Percentiles rank a stretch among this genome's conserved stretches.
Conservation (phyloP, 2,888 invertebrate genomes). For the Nomada lathburiana region DNA sequence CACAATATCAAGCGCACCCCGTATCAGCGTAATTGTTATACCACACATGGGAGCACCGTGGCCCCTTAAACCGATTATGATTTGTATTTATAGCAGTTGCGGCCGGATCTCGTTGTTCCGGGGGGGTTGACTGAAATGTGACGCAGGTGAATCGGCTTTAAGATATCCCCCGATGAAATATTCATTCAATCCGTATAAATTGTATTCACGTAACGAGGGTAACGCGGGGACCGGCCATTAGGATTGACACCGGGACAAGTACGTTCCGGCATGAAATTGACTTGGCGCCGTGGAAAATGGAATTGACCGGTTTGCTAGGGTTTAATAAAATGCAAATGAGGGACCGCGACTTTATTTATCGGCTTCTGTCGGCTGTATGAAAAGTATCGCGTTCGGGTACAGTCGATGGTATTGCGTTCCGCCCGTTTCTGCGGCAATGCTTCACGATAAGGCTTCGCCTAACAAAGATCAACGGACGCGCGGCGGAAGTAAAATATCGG, state of each 20-base stretch:
- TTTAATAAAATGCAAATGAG: conserved; percentile 44
- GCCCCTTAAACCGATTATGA: no score
- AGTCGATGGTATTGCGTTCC: conserved; percentile 18
- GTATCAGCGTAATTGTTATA: no score
- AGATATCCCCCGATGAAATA: neutral
- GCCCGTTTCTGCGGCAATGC: conserved; percentile 5
- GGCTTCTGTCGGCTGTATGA: conserved; percentile 1
- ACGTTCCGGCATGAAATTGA: conserved; percentile 30
- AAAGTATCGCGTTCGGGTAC: neutral
- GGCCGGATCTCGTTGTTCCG: no score
- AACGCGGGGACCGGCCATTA: conserved; percentile 11
- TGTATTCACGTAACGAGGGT: conserved; percentile 1
- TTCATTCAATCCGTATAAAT: conserved; percentile 11
- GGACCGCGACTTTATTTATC: conserved; percentile 31
- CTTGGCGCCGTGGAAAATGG: conserved; percentile 29
- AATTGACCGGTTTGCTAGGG: conserved; percentile 4
- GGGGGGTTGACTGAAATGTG: no score
- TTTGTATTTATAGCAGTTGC: no score
- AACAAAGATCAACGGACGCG: conserved; percentile 47
- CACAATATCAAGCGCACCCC: no score
- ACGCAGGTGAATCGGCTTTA: neutral
- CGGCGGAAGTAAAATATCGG: conserved; percentile 45
- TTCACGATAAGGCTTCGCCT: conserved; percentile 40
- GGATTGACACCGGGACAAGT: conserved; percentile 10
- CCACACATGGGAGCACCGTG: no score